Evolutionary conservation across 2,797 vertebrate species (phyloP).

Genomic region (Anniella stebbinsi): DNA sequence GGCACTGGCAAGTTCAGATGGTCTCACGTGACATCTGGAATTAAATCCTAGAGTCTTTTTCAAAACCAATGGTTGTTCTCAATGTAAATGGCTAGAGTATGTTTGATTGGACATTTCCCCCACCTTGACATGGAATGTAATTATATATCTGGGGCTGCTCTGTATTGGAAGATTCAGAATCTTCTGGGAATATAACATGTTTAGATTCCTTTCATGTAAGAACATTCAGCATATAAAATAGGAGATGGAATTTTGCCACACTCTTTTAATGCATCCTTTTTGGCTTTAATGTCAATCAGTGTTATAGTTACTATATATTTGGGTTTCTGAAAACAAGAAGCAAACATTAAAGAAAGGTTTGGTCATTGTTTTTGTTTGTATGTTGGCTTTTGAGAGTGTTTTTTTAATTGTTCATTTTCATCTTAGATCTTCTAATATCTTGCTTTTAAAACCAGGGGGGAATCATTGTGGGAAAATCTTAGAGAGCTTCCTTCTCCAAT

Average conservation of each 20-base stretch:
- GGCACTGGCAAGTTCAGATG: not conserved
- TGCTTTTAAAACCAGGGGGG: slow-evolving; percentile 41
- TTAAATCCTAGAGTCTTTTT: not conserved
- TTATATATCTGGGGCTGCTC: not conserved
- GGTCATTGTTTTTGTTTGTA: not conserved
- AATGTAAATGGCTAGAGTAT: not conserved
- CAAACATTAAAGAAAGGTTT: slow-evolving; percentile 28
- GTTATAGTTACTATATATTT: not conserved
- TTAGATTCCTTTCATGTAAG: not conserved
- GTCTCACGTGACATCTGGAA: not conserved
- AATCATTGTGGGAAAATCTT: slow-evolving; percentile 56
- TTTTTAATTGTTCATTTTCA: slow-evolving; percentile 4
- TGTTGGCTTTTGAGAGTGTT: not conserved
- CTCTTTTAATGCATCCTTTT: slow-evolving; percentile 48
- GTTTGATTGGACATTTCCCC: not conserved
- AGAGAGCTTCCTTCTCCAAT: too few relatives aligned
- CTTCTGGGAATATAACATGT: not conserved
- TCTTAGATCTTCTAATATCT: slow-evolving; percentile 30
- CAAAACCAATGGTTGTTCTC: not conserved
- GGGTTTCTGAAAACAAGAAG: slow-evolving; percentile 42
- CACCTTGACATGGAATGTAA: not conserved
- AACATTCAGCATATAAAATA: slow-evolving; percentile 30
- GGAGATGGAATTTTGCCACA: slow-evolving; percentile 22
- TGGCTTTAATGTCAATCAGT: slow-evolving; percentile 40
- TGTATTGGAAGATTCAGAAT: not conserved